Evolutionary conservation across 2,888 invertebrate species (phyloP).

Genomic region (Caradrina kadenii): DNA sequence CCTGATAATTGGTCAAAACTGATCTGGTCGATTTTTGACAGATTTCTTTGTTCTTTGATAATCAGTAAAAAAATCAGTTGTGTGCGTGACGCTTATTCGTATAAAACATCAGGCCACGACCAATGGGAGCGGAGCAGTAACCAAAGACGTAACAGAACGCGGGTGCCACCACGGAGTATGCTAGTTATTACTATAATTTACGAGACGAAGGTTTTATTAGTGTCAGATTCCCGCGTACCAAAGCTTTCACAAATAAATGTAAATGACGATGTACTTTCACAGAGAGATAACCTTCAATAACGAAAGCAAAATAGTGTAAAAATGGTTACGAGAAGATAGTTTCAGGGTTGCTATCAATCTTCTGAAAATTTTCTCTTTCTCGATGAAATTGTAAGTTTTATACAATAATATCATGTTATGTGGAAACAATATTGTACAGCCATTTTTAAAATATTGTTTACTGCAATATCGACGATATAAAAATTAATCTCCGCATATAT

Average conservation of each 20-base stretch:
- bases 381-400: not conserved
- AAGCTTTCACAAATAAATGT: not conserved
- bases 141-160: too few species aligned
- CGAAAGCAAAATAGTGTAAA: not conserved
- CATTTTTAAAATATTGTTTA: not conserved
- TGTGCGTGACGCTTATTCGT: too few species aligned
- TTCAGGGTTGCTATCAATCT: not conserved
- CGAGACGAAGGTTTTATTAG: not conserved
- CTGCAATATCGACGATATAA: not conserved
- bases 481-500: too few species aligned
- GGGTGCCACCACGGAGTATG: too few species aligned
- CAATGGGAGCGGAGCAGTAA: too few species aligned
- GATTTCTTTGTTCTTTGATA: too few species aligned
- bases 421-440: conserved; percentile 8
- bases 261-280: not conserved
- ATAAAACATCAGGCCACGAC: too few species aligned
- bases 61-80: too few species aligned
- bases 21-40: too few species aligned
- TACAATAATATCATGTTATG: not conserved
- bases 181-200: conserved; percentile 3
- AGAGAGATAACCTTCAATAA: not conserved
- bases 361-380: not conserved
- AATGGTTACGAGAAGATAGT: not conserved
- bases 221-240: not conserved
- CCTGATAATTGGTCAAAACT: too few species aligned